Base-by-base conservation (phyloP, 2,113 vertebrate genomes). In the Percopsis transmontana region DNA sequence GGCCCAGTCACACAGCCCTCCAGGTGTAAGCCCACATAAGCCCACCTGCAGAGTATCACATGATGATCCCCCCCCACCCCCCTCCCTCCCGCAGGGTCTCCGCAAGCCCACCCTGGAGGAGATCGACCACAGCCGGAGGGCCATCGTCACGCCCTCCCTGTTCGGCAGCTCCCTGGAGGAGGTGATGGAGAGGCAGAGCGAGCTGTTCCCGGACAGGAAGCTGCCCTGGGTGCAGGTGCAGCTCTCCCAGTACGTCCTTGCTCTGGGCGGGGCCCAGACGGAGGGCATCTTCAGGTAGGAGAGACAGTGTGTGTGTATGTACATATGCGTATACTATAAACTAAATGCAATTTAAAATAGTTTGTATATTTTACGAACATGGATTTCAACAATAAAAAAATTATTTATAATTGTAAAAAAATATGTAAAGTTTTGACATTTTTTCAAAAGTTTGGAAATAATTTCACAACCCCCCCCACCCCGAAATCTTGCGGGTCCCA, bases 211-310 rank as follows among this genome's bases (percentile, higher is more conserved):
- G 0, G 91, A 92, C 63, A 91, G 92, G 67, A 94, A 91, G 60
- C 87, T 96, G 79, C 95, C 95, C 23, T 96, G 95, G 95, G 95
- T 95, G 68, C 95, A 96, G 85, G 94, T 94, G 2, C 95, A 96
- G 87, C 92, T 96, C 0, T 96, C 95, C 0, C 93, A 94, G 87
- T 95, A 95, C 23, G 94, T 96, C 27, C 86, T 96, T 68, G 92
- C 91, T 24, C 82, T 96, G 75, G 94, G 93, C 6, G 95, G 95
- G 47, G 93, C 94, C 51, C 93, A 94, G 81, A 93, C 95, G 0
- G 95, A 96, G 77, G 95, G 95, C 52, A 96, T 96, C 88, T 96
- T 96, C 91, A 95, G 95, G 95, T 96, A 77, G 91, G 88, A 56
- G 13, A 1, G 21, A 56, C 64, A 27, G 21, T 48, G 53, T 48